phyloP scores from a whole-genome alignment of 2,888 invertebrate species.

The Harpalus rufipes region DNA sequence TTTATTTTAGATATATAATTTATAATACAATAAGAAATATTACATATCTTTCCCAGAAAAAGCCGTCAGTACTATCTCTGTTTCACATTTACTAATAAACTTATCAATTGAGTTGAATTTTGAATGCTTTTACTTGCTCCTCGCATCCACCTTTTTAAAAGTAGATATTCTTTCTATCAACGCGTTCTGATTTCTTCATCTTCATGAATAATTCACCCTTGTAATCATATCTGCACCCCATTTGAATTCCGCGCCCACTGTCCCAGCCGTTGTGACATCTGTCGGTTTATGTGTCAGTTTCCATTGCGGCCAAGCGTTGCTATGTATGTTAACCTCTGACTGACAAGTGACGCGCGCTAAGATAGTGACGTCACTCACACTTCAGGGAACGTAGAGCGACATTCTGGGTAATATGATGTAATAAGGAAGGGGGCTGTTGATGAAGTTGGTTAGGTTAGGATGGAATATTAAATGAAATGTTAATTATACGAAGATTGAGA shows the following conservation, averaged over 20 bases:
- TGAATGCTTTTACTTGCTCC: too few species aligned
- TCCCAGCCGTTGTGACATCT: slow-evolving; percentile 10
- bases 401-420: background rate
- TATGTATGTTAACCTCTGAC: background rate
- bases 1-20: too few species aligned
- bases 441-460: background rate
- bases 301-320: background rate
- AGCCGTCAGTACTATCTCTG: too few species aligned
- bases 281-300: slow-evolving; percentile 3
- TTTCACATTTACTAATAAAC: too few species aligned
- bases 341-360: background rate
- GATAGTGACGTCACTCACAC: background rate
- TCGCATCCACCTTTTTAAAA: background rate
- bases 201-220: slow-evolving; percentile 45
- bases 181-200: background rate
- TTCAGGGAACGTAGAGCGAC: background rate
- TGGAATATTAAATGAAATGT: background rate
- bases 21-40: too few species aligned
- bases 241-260: slow-evolving; percentile 3
- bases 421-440: background rate
- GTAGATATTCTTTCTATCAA: background rate
- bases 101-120: too few species aligned
- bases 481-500: background rate
- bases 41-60: too few species aligned
- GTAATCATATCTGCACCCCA: slow-evolving; percentile 38